phyloP scores from a whole-genome alignment of 2,113 vertebrate species.

The Narcine bancroftii region DNA sequence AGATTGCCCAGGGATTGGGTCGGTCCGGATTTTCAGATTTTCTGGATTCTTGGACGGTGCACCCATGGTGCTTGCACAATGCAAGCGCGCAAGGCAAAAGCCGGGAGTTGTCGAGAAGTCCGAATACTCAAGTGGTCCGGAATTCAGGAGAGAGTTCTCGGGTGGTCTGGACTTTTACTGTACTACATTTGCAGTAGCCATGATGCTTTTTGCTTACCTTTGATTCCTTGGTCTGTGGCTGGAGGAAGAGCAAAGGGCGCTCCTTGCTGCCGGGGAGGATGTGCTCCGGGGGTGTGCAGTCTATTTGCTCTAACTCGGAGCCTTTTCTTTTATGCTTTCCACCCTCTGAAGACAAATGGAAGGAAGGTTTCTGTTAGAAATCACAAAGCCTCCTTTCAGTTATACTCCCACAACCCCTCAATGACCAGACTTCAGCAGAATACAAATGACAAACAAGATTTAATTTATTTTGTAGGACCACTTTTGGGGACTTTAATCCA shows the following conservation, averaged over 20 bases:
- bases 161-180: no score
- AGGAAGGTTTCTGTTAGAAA: not conserved
- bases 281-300: slow-evolving; percentile 94
- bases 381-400: not conserved
- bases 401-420: not conserved
- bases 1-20: no score
- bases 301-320: slow-evolving; percentile 88
- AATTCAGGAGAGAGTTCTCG: no score
- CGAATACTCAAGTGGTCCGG: no score
- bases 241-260: slow-evolving; percentile 80
- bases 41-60: no score
- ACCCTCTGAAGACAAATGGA: slow-evolving; percentile 61
- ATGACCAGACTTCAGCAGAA: not conserved
- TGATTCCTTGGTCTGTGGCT: slow-evolving; percentile 95
- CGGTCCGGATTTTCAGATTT: no score
- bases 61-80: no score
- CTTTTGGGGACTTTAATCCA: not conserved
- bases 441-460: not conserved
- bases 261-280: slow-evolving; percentile 94
- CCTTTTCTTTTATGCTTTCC: slow-evolving; percentile 90
- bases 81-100: no score
- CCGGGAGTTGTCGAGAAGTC: no score
- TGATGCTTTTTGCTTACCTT: slow-evolving; percentile 63
- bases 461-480: not conserved
- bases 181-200: no score